These are phyloP conservation scores for Prinia subflava DNA, from an alignment of 2,113 vertebrate genomes.

Conservation along the genomic window DNA sequence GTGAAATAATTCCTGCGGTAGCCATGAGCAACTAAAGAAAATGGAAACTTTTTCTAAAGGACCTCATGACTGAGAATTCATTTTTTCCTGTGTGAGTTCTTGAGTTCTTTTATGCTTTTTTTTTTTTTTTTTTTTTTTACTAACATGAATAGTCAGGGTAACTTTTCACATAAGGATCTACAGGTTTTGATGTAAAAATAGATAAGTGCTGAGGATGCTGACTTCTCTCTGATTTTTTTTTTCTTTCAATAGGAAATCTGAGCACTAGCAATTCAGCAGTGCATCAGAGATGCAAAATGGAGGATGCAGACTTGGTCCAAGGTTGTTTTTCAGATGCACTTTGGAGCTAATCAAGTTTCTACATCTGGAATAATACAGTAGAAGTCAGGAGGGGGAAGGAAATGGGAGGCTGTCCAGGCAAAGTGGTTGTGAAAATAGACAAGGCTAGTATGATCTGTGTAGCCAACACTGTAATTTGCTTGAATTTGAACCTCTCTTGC, in stretches of 20 bases:
- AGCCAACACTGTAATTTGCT: not conserved
- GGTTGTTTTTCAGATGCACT: not conserved
- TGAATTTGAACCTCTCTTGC: not conserved
- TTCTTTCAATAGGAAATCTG: not conserved
- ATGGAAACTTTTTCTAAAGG: not conserved
- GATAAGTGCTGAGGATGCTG: not conserved
- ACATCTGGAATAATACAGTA: not conserved
- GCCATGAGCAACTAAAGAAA: not conserved
- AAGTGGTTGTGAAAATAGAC: not conserved
- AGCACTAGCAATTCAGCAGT: not conserved
- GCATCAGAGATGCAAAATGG: not conserved
- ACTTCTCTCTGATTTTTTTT: not conserved
- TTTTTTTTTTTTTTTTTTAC: not conserved
- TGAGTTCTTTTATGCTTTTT: not conserved
- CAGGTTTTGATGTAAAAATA: not conserved
- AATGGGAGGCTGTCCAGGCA: not conserved
- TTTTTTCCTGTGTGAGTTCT: not conserved
- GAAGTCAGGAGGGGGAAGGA: not conserved
- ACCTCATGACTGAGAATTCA: not conserved
- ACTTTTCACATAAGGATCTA: not conserved
- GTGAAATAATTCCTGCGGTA: not conserved
- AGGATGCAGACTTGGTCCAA: not conserved
- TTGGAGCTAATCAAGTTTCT: not conserved
- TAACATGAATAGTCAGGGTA: not conserved
- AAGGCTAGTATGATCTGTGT: not conserved